These are phyloP conservation scores for Melanotaenia maccullochi DNA, from an alignment of 2,797 vertebrate species.

Conservation along the genomic window DNA sequence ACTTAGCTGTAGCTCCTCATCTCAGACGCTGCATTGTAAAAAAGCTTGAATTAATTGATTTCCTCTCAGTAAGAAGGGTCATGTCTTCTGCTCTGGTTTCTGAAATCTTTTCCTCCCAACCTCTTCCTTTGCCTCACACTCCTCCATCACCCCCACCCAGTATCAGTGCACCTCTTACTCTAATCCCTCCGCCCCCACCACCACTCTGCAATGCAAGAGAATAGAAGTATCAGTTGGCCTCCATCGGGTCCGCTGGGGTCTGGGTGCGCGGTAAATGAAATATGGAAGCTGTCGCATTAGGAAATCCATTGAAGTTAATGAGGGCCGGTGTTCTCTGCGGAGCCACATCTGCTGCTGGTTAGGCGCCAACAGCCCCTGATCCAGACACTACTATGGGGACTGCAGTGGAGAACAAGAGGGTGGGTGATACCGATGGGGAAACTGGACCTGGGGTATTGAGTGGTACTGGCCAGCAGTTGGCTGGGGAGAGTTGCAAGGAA, in stretches of 20 bases:
- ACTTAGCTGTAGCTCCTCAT: conserved; percentile 62
- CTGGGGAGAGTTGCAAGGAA: conserved; percentile 50
- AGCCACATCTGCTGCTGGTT: conserved; percentile 88
- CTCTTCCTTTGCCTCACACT: conserved; percentile 30
- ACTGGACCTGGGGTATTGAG: conserved; percentile 80
- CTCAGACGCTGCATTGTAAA: conserved; percentile 60
- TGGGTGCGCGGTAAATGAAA: conserved; percentile 84
- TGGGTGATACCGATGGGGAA: conserved; percentile 66
- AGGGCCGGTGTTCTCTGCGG: conserved; percentile 76
- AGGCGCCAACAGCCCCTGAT: conserved; percentile 78
- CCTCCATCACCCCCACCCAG: conserved; percentile 17
- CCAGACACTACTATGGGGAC: conserved; percentile 71
- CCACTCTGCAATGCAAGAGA: conserved; percentile 36
- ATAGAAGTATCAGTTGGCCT: conserved; percentile 81
- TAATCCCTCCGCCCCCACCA: conserved; percentile 29
- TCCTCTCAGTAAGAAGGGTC: conserved; percentile 79
- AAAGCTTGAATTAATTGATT: conserved; percentile 86
- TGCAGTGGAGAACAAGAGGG: conserved; percentile 41
- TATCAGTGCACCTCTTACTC: conserved; percentile 20
- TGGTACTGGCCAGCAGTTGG: conserved; percentile 71
- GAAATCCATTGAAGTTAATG: conserved; percentile 87
- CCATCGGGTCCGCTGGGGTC: conserved; percentile 76
- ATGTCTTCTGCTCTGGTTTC: conserved; percentile 78
- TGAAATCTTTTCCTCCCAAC: conserved; percentile 47
- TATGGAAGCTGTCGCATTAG: conserved; percentile 82